These are phyloP conservation scores for Atrichornis clamosus DNA, from an alignment of 2,113 vertebrate species.

Conservation along the genomic window DNA sequence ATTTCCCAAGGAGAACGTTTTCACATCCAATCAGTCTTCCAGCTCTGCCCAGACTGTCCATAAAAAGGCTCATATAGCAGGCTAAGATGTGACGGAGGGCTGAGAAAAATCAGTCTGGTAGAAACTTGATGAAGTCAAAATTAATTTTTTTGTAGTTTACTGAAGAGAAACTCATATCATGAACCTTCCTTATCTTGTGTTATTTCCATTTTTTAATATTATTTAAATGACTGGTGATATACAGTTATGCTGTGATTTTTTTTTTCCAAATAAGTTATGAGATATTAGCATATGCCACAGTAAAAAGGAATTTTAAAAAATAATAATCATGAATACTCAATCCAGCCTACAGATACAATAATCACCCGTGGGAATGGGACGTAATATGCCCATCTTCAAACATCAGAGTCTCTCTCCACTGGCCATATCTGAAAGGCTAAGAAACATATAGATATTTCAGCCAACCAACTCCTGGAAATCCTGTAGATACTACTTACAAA, in stretches of 20 bases:
- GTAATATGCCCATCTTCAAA: background rate
- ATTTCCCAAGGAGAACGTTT: constrained; percentile 55
- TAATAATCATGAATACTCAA: background rate
- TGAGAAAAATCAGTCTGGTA: background rate
- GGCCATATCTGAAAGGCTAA: background rate
- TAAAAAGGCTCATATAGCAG: constrained; percentile 1
- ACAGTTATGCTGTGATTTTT: background rate
- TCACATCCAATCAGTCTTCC: constrained; percentile 3
- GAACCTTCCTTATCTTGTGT: background rate
- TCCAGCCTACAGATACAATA: background rate
- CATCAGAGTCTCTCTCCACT: background rate
- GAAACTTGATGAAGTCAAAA: background rate
- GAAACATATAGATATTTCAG: background rate
- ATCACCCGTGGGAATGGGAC: background rate
- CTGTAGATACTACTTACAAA: background rate
- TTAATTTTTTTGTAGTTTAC: background rate
- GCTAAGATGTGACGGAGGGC: background rate
- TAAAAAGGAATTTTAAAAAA: background rate
- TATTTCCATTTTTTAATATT: background rate
- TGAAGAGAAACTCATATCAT: background rate
- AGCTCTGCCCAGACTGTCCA: background rate
- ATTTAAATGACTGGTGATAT: background rate
- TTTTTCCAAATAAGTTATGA: background rate
- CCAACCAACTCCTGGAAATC: background rate
- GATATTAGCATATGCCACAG: background rate